Evolutionary conservation across 2,888 invertebrate species (phyloP).

Genomic region (Acanthopleura granulata): DNA sequence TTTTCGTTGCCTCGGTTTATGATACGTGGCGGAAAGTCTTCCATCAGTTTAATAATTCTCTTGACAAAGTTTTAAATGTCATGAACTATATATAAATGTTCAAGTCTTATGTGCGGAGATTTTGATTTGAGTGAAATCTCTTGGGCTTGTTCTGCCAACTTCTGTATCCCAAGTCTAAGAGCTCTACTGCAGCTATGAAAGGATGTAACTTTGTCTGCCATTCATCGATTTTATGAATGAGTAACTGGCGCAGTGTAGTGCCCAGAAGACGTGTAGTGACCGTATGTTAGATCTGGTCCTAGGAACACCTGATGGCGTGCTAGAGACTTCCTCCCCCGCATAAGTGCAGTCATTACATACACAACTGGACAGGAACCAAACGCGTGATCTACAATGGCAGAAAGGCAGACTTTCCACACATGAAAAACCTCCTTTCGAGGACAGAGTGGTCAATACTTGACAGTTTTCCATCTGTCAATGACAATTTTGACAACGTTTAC

Average conservation of each 20-base stretch:
- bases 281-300: not conserved
- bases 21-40: not conserved
- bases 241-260: not conserved
- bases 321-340: not conserved
- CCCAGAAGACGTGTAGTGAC: not conserved
- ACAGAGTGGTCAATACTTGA: not conserved
- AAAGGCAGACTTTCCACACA: not conserved
- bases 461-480: not conserved
- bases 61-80: not conserved
- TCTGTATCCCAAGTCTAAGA: not conserved
- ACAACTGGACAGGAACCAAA: not conserved
- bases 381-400: not conserved
- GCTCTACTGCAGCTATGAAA: not conserved
- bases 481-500: not conserved
- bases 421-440: not conserved
- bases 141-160: not conserved
- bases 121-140: not conserved
- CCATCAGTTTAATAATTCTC: not conserved
- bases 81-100: not conserved
- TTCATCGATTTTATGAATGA: not conserved
- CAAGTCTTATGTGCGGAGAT: not conserved
- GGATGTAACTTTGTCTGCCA: not conserved
- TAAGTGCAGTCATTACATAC: not conserved
- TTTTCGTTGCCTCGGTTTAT: not conserved
- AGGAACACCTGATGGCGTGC: not conserved